These are phyloP conservation scores for Morus bassanus DNA, from an alignment of 2,797 vertebrate species.

Conservation along the genomic window DNA sequence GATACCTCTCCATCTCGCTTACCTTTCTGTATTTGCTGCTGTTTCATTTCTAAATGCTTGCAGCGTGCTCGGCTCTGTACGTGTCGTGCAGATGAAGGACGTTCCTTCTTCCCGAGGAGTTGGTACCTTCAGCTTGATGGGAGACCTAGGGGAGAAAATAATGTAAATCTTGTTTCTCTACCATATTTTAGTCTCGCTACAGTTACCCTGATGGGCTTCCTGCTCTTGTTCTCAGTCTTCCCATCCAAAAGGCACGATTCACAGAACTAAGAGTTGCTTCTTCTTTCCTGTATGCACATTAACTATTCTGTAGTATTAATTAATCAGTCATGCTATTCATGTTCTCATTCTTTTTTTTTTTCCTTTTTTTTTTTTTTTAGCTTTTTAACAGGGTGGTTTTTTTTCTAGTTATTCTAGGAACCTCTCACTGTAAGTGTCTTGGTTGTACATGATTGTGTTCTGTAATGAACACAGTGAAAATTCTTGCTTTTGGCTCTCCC, in stretches of 20 bases:
- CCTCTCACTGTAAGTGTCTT: background rate
- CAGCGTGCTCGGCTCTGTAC: background rate
- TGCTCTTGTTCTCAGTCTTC: background rate
- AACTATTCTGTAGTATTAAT: background rate
- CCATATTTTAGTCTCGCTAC: background rate
- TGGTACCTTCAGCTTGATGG: background rate
- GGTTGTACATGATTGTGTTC: background rate
- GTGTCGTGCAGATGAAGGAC: background rate
- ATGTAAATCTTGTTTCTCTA: rapidly evolving
- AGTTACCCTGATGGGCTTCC: background rate
- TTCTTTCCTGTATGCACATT: background rate
- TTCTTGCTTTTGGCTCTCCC: background rate
- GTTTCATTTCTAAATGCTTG: background rate
- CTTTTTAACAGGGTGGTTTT: background rate
- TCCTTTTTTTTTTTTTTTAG: background rate
- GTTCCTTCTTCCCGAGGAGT: background rate
- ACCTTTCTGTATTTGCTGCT: background rate
- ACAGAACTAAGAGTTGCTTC: background rate
- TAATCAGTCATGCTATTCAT: background rate
- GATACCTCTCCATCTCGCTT: background rate
- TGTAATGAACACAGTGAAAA: background rate
- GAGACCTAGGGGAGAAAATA: background rate
- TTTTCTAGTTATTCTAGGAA: background rate
- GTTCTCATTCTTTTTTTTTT: background rate
- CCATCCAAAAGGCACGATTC: background rate